Base-by-base conservation (phyloP, 2,113 vertebrate genomes). In the Eurypyga helias region DNA sequence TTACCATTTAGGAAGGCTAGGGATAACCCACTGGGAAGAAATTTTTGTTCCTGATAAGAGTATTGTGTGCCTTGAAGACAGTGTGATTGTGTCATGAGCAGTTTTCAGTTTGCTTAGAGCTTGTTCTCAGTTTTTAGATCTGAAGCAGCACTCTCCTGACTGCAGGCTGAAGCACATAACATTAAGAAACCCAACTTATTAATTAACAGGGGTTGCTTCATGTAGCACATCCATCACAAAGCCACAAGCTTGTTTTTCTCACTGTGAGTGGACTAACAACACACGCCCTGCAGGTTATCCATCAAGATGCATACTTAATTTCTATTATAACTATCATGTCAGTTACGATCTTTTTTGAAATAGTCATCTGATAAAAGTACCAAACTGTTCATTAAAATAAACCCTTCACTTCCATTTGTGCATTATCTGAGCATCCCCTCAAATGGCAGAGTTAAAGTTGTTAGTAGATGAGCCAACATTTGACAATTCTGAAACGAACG, bases 101-200 rank as follows among this genome's bases (percentile, higher is more conserved):
- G 69, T 83, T 90, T 83, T 48, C 80, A 81, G 86, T 81, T 91
- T 92, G 71, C 80, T 89, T 92, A 85, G 4, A 7, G 79, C 43
- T 88, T 62, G 28, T 48, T 83, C 55, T 49, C 43, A 71, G 54
- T 84, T 92, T 86, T 75, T 83, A 89, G 70, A 48, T n/a, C 57
- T 78, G 61, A 90, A 92, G 80, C 86, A 92, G 72, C 65, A 67
- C 45, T 87, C 75, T 86, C 62, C 57, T 60, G 51, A 80, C 82
- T 73, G 67, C 88, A 88, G 62, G 55, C 82, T 57, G 93, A 89
- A 83, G 83, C 48, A 89, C 18, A 19, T 18, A 89, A 45, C 64
- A 83, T 83, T 61, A 93, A 70, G 82, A 94, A 96, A 93, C 54
- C 62, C 61, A 95, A 46, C 57, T 89, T 82, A 96, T 83, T 96